phyloP scores from a whole-genome alignment of 1,140 invertebrate genomes.

The Drosophila ficusphila region DNA sequence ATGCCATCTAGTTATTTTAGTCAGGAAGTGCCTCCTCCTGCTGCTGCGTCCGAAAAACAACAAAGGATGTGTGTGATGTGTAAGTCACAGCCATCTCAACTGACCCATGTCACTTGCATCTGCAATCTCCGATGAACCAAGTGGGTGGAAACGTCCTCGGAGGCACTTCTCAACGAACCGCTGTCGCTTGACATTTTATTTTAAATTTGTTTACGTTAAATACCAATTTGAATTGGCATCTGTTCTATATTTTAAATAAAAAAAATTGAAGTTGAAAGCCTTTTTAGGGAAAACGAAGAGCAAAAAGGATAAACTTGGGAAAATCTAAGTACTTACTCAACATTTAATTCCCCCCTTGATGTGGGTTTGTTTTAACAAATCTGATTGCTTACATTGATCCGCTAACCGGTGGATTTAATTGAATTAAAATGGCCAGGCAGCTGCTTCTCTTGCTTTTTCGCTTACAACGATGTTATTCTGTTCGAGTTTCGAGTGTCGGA shows the following conservation, averaged over 20 bases:
- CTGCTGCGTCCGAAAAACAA: not conserved
- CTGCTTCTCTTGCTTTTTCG: slow-evolving; percentile 5
- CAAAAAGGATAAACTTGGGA: too few species aligned
- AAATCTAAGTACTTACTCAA: too few species aligned
- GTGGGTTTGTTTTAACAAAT: too few species aligned
- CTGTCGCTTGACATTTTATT: too few species aligned
- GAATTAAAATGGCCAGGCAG: not conserved
- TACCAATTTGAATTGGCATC: not conserved
- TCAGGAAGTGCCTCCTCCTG: not conserved
- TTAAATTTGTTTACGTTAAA: not conserved
- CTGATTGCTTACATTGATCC: not conserved
- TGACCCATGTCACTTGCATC: too few species aligned
- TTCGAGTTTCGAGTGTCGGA: not conserved
- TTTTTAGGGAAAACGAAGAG: too few species aligned
- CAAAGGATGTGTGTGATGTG: not conserved
- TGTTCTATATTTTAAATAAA: not conserved
- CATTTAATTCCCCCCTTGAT: too few species aligned
- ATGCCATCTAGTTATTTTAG: too few species aligned
- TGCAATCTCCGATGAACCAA: too few species aligned
- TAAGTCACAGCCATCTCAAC: too few species aligned
- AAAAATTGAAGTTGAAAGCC: too few species aligned
- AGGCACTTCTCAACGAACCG: not conserved
- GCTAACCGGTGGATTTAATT: not conserved
- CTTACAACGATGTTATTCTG: slow-evolving; percentile 11
- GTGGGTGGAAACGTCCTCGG: not conserved